Conservation (phyloP, 1,140 invertebrate genomes). For the Rhizoglyphus robini region DNA sequence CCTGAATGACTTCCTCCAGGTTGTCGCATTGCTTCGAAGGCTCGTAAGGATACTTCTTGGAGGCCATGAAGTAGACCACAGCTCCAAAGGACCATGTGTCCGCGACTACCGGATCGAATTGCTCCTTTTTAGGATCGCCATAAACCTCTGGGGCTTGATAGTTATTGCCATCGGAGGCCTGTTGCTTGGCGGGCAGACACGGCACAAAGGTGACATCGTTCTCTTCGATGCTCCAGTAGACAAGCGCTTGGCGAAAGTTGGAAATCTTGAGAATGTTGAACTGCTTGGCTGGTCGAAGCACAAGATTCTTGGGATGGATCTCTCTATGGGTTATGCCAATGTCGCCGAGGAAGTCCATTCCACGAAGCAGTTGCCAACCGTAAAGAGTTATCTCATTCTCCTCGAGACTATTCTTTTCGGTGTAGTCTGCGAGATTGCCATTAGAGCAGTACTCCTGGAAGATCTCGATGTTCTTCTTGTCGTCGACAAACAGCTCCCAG, state of each 20-base stretch:
- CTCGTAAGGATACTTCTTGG: conserved; percentile 14
- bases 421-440: background rate
- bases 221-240: conserved; percentile 1
- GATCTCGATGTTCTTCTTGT: background rate
- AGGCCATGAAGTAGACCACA: background rate
- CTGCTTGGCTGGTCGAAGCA: background rate
- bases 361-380: background rate
- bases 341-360: conserved; percentile 9
- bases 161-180: background rate
- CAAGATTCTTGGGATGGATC: conserved; percentile 6
- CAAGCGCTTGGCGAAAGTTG: background rate
- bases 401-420: background rate
- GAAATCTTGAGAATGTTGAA: background rate
- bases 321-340: background rate
- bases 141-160: conserved; percentile 17
- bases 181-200: background rate
- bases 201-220: background rate
- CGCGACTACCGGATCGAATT: conserved; percentile 15
- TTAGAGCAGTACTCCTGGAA: background rate
- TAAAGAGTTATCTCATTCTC: background rate
- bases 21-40: background rate
- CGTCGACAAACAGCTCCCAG: conserved; percentile 5
- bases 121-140: conserved; percentile 8
- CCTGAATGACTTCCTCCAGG: background rate
- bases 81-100: conserved; percentile 17